Evolutionary conservation across 2,888 invertebrate species (phyloP).

Genomic region (Nomada ruficornis): DNA sequence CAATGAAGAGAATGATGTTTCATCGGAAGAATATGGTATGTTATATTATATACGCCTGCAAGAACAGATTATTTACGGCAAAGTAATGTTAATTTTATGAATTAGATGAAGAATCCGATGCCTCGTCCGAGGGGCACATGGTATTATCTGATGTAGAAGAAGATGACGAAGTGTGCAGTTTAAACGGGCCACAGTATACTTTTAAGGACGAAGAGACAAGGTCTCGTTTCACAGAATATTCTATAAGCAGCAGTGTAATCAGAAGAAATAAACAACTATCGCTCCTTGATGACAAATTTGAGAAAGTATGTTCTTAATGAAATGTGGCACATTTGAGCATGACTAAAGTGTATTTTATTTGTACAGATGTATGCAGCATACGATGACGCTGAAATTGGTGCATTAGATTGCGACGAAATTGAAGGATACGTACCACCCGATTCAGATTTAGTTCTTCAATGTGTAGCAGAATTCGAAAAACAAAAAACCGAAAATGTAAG

Average conservation of each 20-base stretch:
- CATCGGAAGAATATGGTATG: constrained; percentile 77
- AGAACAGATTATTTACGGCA: constrained; percentile 1
- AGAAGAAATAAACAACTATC: constrained; percentile 92
- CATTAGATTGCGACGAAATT: constrained; percentile 95
- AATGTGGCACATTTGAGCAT: not conserved
- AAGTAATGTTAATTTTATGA: constrained; percentile 83
- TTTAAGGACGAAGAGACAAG: constrained; percentile 91
- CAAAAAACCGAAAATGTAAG: constrained; percentile 83
- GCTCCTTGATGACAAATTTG: constrained; percentile 94
- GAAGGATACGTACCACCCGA: constrained; percentile 90
- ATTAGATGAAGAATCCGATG: constrained; percentile 83
- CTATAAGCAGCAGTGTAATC: constrained; percentile 96
- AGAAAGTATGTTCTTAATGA: constrained; percentile 87
- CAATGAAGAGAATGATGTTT: constrained; percentile 80
- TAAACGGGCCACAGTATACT: constrained; percentile 84
- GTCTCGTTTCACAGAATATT: constrained; percentile 96
- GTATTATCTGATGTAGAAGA: constrained; percentile 79
- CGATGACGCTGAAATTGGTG: constrained; percentile 95
- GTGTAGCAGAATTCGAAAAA: constrained; percentile 91
- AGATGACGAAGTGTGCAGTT: constrained; percentile 85
- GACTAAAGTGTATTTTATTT: constrained; percentile 30
- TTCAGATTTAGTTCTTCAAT: constrained; percentile 89
- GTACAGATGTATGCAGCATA: constrained; percentile 91
- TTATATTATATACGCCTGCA: not conserved
- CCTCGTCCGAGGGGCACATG: constrained; percentile 73